phyloP scores from a whole-genome alignment of 2,888 invertebrate genomes.

The Trissoscelio sp. region DNA sequence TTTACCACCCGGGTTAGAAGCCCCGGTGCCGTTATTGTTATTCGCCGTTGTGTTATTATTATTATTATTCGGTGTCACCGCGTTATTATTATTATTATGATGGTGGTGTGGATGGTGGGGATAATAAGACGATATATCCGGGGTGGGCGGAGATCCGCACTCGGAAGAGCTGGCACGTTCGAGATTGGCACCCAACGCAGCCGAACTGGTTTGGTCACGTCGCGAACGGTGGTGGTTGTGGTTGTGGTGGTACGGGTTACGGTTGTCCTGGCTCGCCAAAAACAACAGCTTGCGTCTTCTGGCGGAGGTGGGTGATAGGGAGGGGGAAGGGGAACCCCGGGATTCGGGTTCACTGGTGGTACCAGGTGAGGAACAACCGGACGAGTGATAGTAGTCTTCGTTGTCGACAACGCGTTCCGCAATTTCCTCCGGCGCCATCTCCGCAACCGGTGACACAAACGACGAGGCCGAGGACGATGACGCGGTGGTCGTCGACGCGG shows the following conservation, averaged over 20 bases:
- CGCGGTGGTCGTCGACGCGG: conserved; percentile 63
- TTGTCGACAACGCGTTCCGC: conserved; percentile 85
- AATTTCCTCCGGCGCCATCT: conserved; percentile 81
- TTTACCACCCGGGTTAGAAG: conserved; percentile 85
- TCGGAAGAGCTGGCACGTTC: conserved; percentile 86
- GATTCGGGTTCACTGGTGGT: conserved; percentile 83
- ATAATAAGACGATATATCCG: conserved; percentile 86
- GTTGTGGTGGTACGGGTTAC: conserved; percentile 69
- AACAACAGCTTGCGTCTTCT: conserved; percentile 78
- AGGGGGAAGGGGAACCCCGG: conserved; percentile 82
- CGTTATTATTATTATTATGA: conserved; percentile 85
- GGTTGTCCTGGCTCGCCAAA: conserved; percentile 60
- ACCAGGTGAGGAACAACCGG: conserved; percentile 81
- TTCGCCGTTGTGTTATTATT: conserved; percentile 83
- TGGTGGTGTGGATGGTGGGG: conserved; percentile 77
- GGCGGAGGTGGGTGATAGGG: conserved; percentile 76
- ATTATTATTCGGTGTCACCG: conserved; percentile 85
- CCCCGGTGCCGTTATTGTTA: conserved; percentile 84
- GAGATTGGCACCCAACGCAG: conserved; percentile 68
- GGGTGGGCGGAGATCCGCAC: conserved; percentile 89
- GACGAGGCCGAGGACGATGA: conserved; percentile 81
- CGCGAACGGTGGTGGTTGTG: conserved; percentile 72
- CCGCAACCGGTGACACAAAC: conserved; percentile 80
- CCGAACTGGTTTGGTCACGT: conserved; percentile 73
- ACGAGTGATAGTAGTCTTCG: conserved; percentile 80